Conservation (phyloP, 2,113 vertebrate genomes). For the Oreochromis niloticus region DNA sequence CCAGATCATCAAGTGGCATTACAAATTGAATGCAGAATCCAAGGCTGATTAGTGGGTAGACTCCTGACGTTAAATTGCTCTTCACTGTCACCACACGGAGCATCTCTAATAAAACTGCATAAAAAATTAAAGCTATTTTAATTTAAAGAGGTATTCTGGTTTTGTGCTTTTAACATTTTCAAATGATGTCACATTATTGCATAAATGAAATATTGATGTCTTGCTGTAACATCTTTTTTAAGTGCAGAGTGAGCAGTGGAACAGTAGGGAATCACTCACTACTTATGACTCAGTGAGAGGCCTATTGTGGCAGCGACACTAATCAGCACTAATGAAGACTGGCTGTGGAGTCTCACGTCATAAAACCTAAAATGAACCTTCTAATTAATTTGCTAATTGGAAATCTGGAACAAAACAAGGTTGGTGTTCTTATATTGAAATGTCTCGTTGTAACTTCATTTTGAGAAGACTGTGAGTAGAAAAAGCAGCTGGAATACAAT, state of each 20-base stretch:
- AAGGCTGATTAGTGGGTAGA: neutral
- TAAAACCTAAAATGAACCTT: constrained; percentile 72
- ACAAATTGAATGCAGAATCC: neutral
- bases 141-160: neutral
- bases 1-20: neutral
- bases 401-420: constrained; percentile 73
- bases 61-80: neutral
- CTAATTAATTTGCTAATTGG: constrained; percentile 81
- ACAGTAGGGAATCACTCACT: constrained; percentile 20
- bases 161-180: neutral
- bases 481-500: neutral
- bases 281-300: neutral
- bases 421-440: constrained; percentile 28
- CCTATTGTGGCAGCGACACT: constrained; percentile 61
- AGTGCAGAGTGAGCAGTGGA: neutral
- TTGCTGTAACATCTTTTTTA: neutral
- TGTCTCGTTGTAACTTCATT: constrained; percentile 25
- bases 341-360: constrained; percentile 66
- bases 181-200: neutral
- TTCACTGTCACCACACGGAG: neutral
- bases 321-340: constrained; percentile 82
- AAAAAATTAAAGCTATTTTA: neutral
- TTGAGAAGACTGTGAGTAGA: neutral
- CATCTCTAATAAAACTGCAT: neutral
- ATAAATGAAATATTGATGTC: neutral